phyloP scores from a whole-genome alignment of 2,113 vertebrate species.

The Theristicus caerulescens region DNA sequence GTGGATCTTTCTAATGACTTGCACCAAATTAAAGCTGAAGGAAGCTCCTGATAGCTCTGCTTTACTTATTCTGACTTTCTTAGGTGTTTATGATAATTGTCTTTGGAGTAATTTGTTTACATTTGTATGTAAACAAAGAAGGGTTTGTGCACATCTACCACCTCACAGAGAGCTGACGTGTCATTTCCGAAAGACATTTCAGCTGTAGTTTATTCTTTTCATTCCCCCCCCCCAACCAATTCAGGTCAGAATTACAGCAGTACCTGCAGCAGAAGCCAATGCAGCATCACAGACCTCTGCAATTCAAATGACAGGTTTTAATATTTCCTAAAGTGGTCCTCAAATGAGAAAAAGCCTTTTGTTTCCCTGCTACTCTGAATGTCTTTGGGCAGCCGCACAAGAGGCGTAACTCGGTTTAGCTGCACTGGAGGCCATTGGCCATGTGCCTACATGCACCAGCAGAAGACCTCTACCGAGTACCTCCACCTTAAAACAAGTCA shows the following conservation, averaged over 20 bases:
- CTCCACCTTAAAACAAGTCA: background rate
- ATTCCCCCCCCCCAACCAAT: background rate
- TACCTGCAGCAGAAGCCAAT: background rate
- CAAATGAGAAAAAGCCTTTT: conserved; percentile 7
- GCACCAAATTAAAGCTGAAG: background rate
- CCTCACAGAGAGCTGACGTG: background rate
- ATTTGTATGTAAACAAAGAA: conserved; percentile 55
- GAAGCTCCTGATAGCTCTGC: background rate
- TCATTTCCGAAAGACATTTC: background rate
- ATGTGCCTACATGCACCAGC: background rate
- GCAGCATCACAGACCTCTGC: background rate
- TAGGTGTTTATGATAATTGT: conserved; percentile 22
- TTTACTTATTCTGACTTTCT: conserved; percentile 19
- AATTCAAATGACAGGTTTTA: background rate
- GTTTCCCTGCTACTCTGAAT: background rate
- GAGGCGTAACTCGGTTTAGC: background rate
- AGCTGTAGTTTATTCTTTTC: background rate
- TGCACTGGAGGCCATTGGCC: conserved; percentile 12
- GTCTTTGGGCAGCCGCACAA: background rate
- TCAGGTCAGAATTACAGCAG: background rate
- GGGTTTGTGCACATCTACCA: background rate
- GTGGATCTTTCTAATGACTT: background rate
- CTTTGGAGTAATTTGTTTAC: conserved; percentile 48
- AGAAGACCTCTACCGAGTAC: background rate
- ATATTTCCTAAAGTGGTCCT: background rate